Evolutionary conservation across 2,888 invertebrate genomes (phyloP).

Genomic region (Ptilodon capucinus): DNA sequence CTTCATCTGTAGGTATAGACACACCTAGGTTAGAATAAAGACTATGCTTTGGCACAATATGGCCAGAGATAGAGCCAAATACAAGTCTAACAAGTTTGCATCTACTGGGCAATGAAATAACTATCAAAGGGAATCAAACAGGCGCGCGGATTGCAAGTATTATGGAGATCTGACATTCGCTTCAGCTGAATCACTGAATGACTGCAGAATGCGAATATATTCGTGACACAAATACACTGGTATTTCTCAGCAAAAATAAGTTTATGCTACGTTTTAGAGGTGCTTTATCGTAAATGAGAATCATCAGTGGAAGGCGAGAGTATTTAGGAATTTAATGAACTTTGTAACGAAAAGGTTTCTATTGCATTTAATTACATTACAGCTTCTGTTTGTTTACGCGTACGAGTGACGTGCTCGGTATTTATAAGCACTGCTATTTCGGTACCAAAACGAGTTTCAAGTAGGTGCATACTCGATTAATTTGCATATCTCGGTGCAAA

Average conservation of each 20-base stretch:
- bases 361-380: constrained; percentile 24
- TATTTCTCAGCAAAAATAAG: constrained; percentile 18
- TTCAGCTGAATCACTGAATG: constrained; percentile 15
- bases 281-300: neutral
- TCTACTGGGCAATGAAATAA: constrained; percentile 18
- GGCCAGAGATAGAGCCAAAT: no score
- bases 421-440: constrained; percentile 27
- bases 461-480: constrained; percentile 4
- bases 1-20: no score
- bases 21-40: no score
- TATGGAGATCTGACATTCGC: constrained; percentile 7
- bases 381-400: constrained; percentile 26
- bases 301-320: no score
- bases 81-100: no score
- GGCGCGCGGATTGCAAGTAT: constrained; percentile 21
- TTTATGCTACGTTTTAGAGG: constrained; percentile 14
- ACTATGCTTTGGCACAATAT: no score
- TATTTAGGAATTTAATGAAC: no score
- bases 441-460: constrained; percentile 22
- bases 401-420: constrained; percentile 27
- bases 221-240: constrained; percentile 8
- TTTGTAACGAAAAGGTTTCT: constrained; percentile 9
- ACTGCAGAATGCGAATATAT: constrained; percentile 16
- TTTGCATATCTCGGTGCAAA: constrained; percentile 13
- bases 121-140: constrained; percentile 10